Percentiles rank a stretch among this genome's conserved stretches.
Conservation (phyloP, 2,113 vertebrate species). For the Nipponia nippon region DNA sequence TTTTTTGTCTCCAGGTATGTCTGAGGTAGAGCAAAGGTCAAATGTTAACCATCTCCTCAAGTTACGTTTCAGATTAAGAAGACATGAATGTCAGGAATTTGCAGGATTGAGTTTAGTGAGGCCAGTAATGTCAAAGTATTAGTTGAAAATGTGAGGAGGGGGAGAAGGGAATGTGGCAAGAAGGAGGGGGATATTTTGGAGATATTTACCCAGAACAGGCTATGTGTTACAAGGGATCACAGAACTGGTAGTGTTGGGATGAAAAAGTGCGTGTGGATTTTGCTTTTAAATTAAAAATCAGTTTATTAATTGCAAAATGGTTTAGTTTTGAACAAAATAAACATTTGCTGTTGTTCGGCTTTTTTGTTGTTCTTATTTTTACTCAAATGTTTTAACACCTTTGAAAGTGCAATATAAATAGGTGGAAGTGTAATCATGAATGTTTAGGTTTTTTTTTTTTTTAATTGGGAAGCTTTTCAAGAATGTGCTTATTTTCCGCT, state of each 20-base stretch:
- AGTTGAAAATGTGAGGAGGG: slow-evolving; percentile 8
- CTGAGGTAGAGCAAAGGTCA: slow-evolving; percentile 66
- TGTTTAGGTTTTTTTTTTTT: background rate
- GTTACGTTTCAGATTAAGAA: slow-evolving; percentile 61
- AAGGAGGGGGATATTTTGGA: background rate
- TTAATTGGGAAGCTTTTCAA: slow-evolving; percentile 2
- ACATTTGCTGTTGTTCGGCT: background rate
- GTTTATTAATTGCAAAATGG: background rate
- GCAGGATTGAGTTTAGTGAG: slow-evolving; percentile 52
- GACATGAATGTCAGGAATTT: slow-evolving; percentile 67
- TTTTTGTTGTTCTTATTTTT: background rate
- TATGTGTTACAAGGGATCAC: background rate
- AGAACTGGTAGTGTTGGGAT: background rate
- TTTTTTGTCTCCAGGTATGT: slow-evolving; percentile 59
- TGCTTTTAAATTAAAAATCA: background rate
- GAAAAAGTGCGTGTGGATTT: background rate
- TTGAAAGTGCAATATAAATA: background rate
- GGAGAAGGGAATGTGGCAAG: background rate
- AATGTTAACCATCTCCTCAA: slow-evolving; percentile 64
- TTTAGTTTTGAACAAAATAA: background rate
- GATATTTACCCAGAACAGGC: background rate
- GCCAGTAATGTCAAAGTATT: slow-evolving; percentile 53
- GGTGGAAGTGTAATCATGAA: background rate
- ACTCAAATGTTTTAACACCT: background rate
- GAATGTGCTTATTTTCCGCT: slow-evolving; percentile 27